Conservation (phyloP, 2,113 vertebrate genomes). For the Cyanoliseus patagonus region DNA sequence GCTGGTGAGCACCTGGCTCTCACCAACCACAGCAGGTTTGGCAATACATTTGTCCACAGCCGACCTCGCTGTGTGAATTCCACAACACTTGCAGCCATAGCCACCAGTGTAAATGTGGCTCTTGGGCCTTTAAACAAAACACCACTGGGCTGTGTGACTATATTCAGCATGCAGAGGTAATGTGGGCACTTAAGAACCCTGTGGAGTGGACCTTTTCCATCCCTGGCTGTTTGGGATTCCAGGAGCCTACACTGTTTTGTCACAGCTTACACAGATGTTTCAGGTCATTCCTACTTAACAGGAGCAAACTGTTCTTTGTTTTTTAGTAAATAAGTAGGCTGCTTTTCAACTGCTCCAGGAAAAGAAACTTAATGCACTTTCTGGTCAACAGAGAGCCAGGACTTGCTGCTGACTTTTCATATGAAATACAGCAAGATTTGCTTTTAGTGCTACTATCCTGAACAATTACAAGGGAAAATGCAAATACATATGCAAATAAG, state of each 20-base stretch:
- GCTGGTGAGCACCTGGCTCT: background rate
- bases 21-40: background rate
- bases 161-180: background rate
- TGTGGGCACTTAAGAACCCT: background rate
- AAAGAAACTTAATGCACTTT: background rate
- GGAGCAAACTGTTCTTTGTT: background rate
- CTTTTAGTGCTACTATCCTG: slow-evolving; percentile 28
- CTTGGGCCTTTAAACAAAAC: background rate
- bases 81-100: background rate
- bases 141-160: background rate
- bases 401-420: background rate
- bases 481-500: slow-evolving; percentile 68
- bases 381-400: background rate
- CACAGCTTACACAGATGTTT: background rate
- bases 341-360: background rate
- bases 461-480: slow-evolving; percentile 45
- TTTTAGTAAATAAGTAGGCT: background rate
- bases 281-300: background rate
- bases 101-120: background rate
- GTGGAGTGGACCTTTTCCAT: background rate
- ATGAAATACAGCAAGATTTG: slow-evolving; percentile 24
- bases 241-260: background rate
- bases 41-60: background rate
- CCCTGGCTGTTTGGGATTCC: background rate
- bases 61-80: background rate